Base-by-base conservation (phyloP, 2,797 vertebrate genomes). In the Neosalanx taihuensis region DNA sequence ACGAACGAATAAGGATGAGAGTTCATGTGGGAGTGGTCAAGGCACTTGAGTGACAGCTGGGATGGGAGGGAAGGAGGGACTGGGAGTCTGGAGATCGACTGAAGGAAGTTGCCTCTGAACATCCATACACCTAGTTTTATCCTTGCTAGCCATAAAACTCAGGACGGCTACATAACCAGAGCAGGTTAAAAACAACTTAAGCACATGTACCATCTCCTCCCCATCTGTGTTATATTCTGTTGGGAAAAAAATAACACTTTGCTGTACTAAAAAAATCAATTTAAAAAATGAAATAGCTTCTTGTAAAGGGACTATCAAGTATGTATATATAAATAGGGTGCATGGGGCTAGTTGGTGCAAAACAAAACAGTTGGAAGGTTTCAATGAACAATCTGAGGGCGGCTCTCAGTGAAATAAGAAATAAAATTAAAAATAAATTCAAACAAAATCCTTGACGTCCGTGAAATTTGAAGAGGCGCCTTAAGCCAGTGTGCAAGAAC, bases 21-120 rank as follows among this genome's bases (percentile, higher is more conserved):
- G 79, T 83, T 85, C 79, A 77, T 76, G 71, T 26, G 78, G 81
- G 76, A 76, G 73, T 67, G 74, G 72, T 86, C 90, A 92, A 92
- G 91, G 92, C 92, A 92, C 91, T 92, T 92, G 65, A 88, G 89
- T 89, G 89, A 85, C 76, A 72, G 87, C 85, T 83, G 85, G 83
- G 7, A 20, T 63, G 56, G 69, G 46, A 83, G 82, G 17, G 49
- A 53, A n/a, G n/a, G 23, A 26, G 23, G 51, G 15, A 56, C 51
- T 84, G 77, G 74, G 60, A 60, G 41, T 13, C 78, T 66, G 83
- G 63, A 65, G 3, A 57, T 72, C 10, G 77, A 81, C 84, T 82
- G 84, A 82, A 78, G 75, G 57, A 46, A 69, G 76, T 67, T 81
- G 75, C 76, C 72, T 62, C 37, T 66, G 23, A 68, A 76, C 75